These are phyloP conservation scores for Sardinella longiceps DNA, from an alignment of 2,797 vertebrate genomes.

Conservation along the genomic window DNA sequence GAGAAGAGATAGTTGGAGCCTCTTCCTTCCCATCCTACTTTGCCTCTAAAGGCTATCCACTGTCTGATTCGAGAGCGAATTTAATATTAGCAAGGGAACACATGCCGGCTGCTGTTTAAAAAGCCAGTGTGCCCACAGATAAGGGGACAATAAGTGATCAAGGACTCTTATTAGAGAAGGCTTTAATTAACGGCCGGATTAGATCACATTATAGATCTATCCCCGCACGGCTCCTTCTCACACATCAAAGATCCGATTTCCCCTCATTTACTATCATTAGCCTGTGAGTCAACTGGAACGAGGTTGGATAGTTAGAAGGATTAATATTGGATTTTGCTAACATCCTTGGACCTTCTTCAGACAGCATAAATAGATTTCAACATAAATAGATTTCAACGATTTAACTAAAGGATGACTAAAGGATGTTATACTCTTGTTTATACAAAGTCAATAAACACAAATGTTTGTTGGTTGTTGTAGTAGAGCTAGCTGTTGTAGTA, in stretches of 20 bases:
- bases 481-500: not conserved
- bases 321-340: not conserved
- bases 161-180: constrained; percentile 26
- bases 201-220: not conserved
- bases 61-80: not conserved
- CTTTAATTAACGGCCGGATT: constrained; percentile 31
- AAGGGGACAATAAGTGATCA: constrained; percentile 23
- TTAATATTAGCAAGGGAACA: not conserved
- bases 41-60: not conserved
- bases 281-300: not conserved
- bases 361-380: not conserved
- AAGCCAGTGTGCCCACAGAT: constrained; percentile 29
- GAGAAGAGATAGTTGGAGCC: not conserved
- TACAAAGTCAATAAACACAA: not conserved
- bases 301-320: not conserved
- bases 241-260: not conserved
- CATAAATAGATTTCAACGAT: not conserved
- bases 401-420: too few species aligned
- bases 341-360: not conserved
- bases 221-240: not conserved
- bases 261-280: not conserved
- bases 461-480: not conserved
- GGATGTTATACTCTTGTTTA: not conserved
- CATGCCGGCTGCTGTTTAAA: not conserved
- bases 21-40: not conserved